Evolutionary conservation across 35 echinoderm and acorn worm species (phyloP).

Genomic region (Amphiura filiformis): DNA sequence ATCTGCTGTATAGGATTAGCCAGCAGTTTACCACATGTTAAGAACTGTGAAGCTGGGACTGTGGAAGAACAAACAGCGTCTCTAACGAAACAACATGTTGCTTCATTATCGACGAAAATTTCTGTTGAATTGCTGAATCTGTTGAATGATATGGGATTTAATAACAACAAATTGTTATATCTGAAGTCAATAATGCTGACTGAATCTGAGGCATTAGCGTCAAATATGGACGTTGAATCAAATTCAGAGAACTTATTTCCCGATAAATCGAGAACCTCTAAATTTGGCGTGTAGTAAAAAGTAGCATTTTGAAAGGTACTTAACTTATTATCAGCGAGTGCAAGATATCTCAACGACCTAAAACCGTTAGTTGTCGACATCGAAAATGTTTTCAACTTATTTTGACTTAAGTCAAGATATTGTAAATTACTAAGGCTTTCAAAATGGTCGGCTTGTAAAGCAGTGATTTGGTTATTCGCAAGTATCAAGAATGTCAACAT

Average conservation of each 20-base stretch:
- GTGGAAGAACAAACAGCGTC: not conserved
- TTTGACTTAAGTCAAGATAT: not conserved
- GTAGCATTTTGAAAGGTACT: not conserved
- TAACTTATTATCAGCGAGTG: not conserved
- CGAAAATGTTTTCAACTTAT: not conserved
- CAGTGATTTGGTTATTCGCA: too few species aligned
- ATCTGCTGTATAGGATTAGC: not conserved
- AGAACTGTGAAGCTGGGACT: not conserved
- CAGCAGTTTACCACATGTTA: not conserved
- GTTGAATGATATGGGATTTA: not conserved
- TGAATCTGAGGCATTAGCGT: not conserved
- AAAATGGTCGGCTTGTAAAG: not conserved
- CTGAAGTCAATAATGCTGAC: not conserved
- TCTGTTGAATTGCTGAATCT: not conserved
- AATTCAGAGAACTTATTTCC: not conserved
- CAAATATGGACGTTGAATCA: not conserved
- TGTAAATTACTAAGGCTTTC: not conserved
- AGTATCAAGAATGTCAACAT: too few species aligned
- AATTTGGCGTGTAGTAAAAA: not conserved
- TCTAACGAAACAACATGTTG: not conserved
- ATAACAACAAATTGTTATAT: not conserved
- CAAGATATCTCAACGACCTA: not conserved
- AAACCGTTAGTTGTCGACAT: not conserved
- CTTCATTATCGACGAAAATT: not conserved
- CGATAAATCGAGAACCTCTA: not conserved